A percentile compares a stretch with the other conserved stretches of the same genome.
These are phyloP conservation scores for Rhabdomys dilectus DNA, from an alignment of 2,113 vertebrate genomes.

Conservation along the genomic window DNA sequence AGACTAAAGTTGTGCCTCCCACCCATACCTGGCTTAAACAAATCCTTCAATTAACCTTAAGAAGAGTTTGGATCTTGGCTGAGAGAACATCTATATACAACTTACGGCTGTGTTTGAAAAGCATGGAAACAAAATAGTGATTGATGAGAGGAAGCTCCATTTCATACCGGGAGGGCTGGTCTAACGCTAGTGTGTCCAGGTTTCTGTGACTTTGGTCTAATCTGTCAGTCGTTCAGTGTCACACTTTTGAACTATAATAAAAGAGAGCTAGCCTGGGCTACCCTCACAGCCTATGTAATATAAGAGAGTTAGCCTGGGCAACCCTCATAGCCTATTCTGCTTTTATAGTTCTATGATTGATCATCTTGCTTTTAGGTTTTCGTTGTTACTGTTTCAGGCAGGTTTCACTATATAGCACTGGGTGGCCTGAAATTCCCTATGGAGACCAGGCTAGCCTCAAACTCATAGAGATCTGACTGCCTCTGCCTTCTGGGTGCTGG, in stretches of 20 bases:
- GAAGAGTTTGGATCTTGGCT: neutral
- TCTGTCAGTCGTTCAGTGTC: neutral
- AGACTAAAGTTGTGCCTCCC: too few relatives aligned
- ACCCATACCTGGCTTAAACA: neutral
- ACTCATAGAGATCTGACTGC: neutral
- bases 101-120: neutral
- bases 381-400: neutral
- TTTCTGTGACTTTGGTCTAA: conserved; percentile 10
- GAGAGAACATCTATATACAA: neutral
- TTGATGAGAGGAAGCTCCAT: neutral
- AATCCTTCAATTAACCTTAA: conserved; percentile 18
- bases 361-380: conserved; percentile 3
- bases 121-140: neutral
- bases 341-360: neutral
- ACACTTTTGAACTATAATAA: neutral
- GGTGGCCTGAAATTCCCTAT: neutral
- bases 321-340: neutral
- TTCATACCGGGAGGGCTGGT: neutral
- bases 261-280: neutral
- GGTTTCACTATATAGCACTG: neutral
- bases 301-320: neutral
- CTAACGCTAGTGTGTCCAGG: neutral
- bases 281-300: neutral
- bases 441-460: neutral
- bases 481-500: neutral